These are phyloP conservation scores for Aphaenogaster rudis DNA, from an alignment of 1,140 invertebrate genomes.

Conservation along the genomic window DNA sequence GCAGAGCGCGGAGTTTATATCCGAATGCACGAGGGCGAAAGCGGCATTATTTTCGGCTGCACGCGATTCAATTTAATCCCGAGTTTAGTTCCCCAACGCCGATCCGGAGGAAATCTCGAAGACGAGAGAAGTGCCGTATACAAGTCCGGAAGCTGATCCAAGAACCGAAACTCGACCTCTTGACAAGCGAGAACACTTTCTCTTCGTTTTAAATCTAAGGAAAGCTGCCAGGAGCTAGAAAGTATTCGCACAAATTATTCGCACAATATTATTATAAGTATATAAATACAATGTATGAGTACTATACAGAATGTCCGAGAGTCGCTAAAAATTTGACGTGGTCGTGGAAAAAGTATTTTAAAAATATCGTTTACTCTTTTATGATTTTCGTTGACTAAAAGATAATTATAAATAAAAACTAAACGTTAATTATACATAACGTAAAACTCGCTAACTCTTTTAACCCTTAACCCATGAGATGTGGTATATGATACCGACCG, in stretches of 20 bases:
- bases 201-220: neutral
- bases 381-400: too few species aligned
- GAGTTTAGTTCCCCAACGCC: neutral
- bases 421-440: too few species aligned
- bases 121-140: neutral
- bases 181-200: neutral
- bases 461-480: too few species aligned
- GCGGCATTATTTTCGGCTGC: slow-evolving; percentile 66
- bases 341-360: too few species aligned
- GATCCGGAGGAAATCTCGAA: slow-evolving; percentile 1
- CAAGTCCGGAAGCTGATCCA: neutral
- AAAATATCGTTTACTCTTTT: too few species aligned
- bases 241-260: neutral
- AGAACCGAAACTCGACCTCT: slow-evolving; percentile 3
- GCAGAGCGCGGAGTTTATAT: slow-evolving; percentile 70
- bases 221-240: neutral
- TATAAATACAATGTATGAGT: too few species aligned
- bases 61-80: slow-evolving; percentile 58
- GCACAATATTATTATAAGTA: too few species aligned
- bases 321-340: neutral
- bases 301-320: neutral
- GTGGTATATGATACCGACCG: too few species aligned
- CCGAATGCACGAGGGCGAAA: slow-evolving; percentile 64
- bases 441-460: too few species aligned
- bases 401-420: too few species aligned